Conservation (phyloP, 2,888 invertebrate genomes). For the Acanthacorydalis orientalis region DNA sequence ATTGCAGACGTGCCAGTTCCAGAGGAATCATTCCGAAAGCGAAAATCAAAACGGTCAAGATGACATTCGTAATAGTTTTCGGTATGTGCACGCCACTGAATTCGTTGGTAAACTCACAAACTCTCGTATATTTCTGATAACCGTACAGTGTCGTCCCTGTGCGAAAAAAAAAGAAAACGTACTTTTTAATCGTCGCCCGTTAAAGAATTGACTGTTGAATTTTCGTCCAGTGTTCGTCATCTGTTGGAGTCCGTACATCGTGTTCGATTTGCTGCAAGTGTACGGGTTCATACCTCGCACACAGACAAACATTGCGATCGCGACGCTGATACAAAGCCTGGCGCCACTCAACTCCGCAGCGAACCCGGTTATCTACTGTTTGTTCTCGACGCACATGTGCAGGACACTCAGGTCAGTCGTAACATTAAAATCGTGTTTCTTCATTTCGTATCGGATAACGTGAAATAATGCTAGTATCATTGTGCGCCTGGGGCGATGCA, state of each 20-base stretch:
- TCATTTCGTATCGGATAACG: not conserved
- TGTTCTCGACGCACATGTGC: conserved; percentile 85
- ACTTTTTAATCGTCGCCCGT: too few species aligned
- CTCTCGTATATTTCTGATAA: too few species aligned
- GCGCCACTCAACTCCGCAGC: conserved; percentile 89
- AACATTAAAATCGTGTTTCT: not conserved
- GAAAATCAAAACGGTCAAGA: conserved; percentile 93
- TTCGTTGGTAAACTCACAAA: not conserved
- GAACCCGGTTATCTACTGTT: conserved; percentile 87
- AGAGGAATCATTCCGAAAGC: conserved; percentile 87
- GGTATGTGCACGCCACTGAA: conserved; percentile 36
- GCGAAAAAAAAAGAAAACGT: not conserved
- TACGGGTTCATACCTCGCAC: conserved; percentile 69
- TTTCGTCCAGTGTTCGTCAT: conserved; percentile 68
- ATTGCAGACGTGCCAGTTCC: conserved; percentile 66
- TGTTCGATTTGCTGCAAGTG: conserved; percentile 83
- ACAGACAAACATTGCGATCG: conserved; percentile 68
- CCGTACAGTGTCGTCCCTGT: not conserved
- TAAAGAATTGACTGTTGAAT: not conserved
- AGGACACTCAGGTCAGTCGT: conserved; percentile 58
- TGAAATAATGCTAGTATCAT: not conserved
- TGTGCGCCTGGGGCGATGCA: too few species aligned
- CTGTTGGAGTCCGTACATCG: conserved; percentile 93
- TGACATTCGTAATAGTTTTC: conserved; percentile 92
- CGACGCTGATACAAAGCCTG: conserved; percentile 85